These are phyloP conservation scores for Oeneis ivallda DNA, from an alignment of 2,888 invertebrate species.

Conservation along the genomic window DNA sequence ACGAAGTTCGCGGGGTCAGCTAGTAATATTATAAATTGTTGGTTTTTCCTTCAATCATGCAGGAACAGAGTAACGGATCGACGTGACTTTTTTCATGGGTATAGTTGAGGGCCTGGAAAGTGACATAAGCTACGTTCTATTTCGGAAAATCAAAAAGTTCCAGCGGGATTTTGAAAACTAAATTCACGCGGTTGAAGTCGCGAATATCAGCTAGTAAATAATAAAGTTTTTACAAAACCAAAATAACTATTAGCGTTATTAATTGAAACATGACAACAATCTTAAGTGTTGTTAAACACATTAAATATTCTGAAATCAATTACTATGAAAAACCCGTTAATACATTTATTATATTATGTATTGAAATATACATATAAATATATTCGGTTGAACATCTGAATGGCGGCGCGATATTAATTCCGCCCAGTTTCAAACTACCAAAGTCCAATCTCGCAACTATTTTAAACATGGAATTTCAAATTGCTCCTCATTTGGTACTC, in stretches of 20 bases:
- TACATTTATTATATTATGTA: slow-evolving; percentile 6
- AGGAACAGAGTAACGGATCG: too few relatives aligned
- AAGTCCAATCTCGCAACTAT: slow-evolving; percentile 34
- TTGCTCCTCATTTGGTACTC: slow-evolving; percentile 40
- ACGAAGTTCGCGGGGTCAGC: too few relatives aligned
- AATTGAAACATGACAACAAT: not conserved
- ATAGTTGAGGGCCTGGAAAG: too few relatives aligned
- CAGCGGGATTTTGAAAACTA: too few relatives aligned
- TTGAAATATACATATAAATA: too few relatives aligned
- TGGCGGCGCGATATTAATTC: slow-evolving; percentile 16
- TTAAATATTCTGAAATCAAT: slow-evolving; percentile 26
- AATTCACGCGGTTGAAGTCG: too few relatives aligned
- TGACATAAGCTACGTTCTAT: too few relatives aligned
- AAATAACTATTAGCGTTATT: not conserved
- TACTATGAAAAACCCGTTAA: slow-evolving; percentile 28
- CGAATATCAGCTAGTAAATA: not conserved
- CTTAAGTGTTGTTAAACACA: not conserved
- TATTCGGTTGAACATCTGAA: slow-evolving; percentile 12
- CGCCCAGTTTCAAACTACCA: slow-evolving; percentile 26
- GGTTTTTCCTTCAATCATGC: too few relatives aligned
- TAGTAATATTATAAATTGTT: too few relatives aligned
- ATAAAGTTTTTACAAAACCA: not conserved
- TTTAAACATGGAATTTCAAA: slow-evolving; percentile 38
- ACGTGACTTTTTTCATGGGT: too few relatives aligned
- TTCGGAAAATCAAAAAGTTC: too few relatives aligned